Percentiles rank a stretch among this genome's conserved stretches.
Conservation (phyloP, 2,888 invertebrate genomes). For the Apamea sordens region DNA sequence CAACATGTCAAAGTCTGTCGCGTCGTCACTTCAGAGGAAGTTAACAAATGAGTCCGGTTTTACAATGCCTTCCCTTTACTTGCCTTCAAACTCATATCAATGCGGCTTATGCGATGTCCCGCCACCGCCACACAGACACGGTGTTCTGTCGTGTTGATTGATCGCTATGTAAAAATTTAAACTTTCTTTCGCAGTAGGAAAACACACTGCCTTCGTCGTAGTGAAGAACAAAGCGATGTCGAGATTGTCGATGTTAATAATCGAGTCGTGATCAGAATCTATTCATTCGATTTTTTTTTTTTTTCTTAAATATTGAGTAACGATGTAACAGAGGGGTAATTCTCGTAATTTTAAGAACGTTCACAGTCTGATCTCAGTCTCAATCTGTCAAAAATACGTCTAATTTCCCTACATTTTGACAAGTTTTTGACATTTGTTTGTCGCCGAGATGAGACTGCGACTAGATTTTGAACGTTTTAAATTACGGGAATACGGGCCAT, state of each 20-base stretch:
- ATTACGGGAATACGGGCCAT: no score
- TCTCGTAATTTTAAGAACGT: no score
- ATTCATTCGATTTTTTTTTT: not conserved
- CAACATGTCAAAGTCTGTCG: not conserved
- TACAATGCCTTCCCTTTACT: not conserved
- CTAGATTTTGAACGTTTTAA: no score
- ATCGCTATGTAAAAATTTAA: constrained; percentile 22
- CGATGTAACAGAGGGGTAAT: no score
- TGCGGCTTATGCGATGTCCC: not conserved
- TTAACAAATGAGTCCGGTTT: not conserved
- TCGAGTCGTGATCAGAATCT: constrained; percentile 7
- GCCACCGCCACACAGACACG: constrained; percentile 18
- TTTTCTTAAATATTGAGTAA: not conserved
- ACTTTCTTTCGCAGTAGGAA: constrained; percentile 54
- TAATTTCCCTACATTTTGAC: no score
- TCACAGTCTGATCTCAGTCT: no score
- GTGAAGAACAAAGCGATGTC: constrained; percentile 29
- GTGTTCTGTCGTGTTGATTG: constrained; percentile 19
- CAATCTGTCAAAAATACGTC: no score
- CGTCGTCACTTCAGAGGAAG: not conserved
- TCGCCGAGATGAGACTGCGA: no score
- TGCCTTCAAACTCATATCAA: not conserved
- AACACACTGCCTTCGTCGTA: constrained; percentile 23
- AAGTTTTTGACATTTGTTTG: no score
- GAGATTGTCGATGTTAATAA: constrained; percentile 27